Base-by-base conservation (phyloP, 1,140 invertebrate species). In the Hormaphis cornu region DNA sequence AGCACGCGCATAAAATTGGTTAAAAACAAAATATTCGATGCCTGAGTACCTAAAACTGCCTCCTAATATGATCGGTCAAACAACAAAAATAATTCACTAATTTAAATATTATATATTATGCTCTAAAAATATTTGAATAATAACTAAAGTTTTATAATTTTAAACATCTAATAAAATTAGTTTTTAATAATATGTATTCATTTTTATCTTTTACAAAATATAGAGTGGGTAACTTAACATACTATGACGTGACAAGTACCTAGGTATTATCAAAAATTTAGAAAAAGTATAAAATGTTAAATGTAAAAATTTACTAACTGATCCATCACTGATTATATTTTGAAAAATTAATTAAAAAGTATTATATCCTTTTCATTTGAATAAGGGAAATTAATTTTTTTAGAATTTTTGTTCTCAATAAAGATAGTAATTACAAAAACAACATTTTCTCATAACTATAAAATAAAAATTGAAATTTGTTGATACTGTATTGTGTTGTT, bases 1-100 rank as follows among this genome's bases (percentile, higher is more conserved):
- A 61, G 58, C 58, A 61, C 40, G 20, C 58, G 16, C 40, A 61
- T 61, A 66, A 20, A 63, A 66, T 66, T 66, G 24, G 50, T 66
- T 35, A 50, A 50, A 35, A 66, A 66, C 61, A 35, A 40, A 58
- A 24, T 58, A 58, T 58, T 40, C 14, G 22, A 24, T 40, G 54
- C 40, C 9, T 24, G 20, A 40, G 35, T 58, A 56, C n/a, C n/a
- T n/a, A 56, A 16, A 24, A 24, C 24, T 37, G 5, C 12, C 54
- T 24, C 14, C 20, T 56, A 22, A 35, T 22, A 22, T 22, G n/a
- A n/a, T 35, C 22, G 12, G 53, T 24, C 33, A 58, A 58, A 58
- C 20, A 58, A 58, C 54, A 58, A 58, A 58, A 58, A 58, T 58
- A 58, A 24, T 58, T 58, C 33, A 58, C 33, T 56, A 56, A 6